Base-by-base conservation (phyloP, 1,140 invertebrate species). In the Drosophila bipectinata region DNA sequence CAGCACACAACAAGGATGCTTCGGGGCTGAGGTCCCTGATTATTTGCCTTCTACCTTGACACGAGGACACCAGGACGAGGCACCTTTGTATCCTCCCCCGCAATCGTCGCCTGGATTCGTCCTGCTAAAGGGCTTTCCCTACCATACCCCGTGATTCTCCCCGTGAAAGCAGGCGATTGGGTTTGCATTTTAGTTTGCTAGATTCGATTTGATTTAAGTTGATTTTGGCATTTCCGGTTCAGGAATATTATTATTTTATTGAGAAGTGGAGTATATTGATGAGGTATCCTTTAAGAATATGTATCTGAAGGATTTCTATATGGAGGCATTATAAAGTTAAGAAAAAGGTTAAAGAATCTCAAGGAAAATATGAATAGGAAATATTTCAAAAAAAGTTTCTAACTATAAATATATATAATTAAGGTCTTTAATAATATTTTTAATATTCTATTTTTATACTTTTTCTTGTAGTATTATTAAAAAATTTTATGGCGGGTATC, bases 1-100 rank as follows among this genome's bases (percentile, higher is more conserved):
- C 64, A 87, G 72, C 72, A 79, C 62, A 79, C 64, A 84, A 79
- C 72, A 64, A 62, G 73, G 59, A 64, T 73, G 37, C 57, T 79
- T 79, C 53, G 24, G 14, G 71, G 66, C 58, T 67, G 58, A 78
- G 68, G 56, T 73, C 56, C 49, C 34, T 53, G 63, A 71, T 71
- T 69, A 69, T 71, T 74, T 72, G 69, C 59, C 37, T 72, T 73
- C 71, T 63, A 56, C 37, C 51, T 72, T 62, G 49, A 73, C 56
- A 53, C 39, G 61, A 39, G 21, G 44, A 47, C 9, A 21, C 15
- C 18, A 37, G 47, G 32, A 60, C 58, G 49, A 21, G 32, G 10
- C 14, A 7, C 41, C 41, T 15, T 44, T 44, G 41, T 44, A 2
- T 18, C 41, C 41, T 44, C n/a, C 41, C 41, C 14, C 41, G 41